Evolutionary conservation across 2,797 vertebrate genomes (phyloP), one percentile per base, ranked within the genome.

Genomic region (Hydrolagus colliei): DNA sequence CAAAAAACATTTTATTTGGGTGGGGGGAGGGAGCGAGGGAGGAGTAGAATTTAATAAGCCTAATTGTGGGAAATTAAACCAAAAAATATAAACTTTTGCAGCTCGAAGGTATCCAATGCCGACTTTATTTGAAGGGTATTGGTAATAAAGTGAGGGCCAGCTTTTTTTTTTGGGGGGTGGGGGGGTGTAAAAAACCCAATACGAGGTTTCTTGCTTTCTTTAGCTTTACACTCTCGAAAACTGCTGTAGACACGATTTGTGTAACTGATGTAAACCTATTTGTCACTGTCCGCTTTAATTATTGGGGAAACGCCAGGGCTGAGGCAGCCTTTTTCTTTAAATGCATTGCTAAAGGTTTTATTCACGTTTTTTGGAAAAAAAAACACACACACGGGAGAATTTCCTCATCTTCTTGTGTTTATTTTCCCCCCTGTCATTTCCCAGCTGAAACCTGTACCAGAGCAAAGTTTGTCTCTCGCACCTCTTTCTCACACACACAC

Each of bases 231-330:
- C 41, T 16, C 65, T 71, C 52, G 1, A 10, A 71, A 68, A 52
- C 79, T 68, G 65, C 52, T 84, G 79, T 67, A 71, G 79, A 84
- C 79, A 71, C 65, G 79, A 84, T 84, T 71, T 84, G 79, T 84
- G 65, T 84, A 68, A 84, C 79, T 35, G 79, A 84, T 84, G 79
- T 84, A 84, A 71, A 84, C 79, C 79, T 68, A 84, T 84, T 84
- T 84, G 79, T 84, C 79, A 84, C 79, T 84, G 79, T 84, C 79
- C 65, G 27, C 79, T 84, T 84, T 84, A 84, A 84, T 84, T 84
- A 84, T 84, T 84, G 79, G 79, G 79, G 79, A 84, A 84, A 71
- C 79, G 79, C 79, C 65, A 84, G 65, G 65, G 32, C 71, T 84
- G 41, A 27, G 20, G 18, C 65, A 84, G 32, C 35, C n/a, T 35